Evolutionary conservation across 2,797 vertebrate genomes (phyloP).

Genomic region (Momotus momota): DNA sequence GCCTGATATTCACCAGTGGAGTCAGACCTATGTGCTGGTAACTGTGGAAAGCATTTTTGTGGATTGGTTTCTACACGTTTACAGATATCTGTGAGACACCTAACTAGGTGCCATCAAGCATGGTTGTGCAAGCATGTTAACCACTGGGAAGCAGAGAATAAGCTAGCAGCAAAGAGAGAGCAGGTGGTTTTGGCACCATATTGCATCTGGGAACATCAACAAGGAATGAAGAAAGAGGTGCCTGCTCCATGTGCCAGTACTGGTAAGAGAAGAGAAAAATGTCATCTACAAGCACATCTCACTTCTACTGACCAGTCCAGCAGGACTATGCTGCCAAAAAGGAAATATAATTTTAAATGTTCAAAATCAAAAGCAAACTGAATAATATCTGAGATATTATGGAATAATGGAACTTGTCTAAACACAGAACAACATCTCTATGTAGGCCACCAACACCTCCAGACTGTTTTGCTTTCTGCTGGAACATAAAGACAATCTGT

Average conservation of each 20-base stretch:
- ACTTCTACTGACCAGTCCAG: background rate
- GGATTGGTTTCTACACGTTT: accelerated
- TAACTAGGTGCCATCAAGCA: background rate
- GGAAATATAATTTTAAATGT: background rate
- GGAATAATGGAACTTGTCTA: background rate
- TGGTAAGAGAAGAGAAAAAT: background rate
- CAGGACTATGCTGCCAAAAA: background rate
- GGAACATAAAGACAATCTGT: constrained; percentile 2
- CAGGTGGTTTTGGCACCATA: background rate
- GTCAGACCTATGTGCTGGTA: background rate
- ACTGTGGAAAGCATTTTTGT: background rate
- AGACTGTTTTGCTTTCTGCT: constrained; percentile 27
- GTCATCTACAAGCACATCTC: background rate
- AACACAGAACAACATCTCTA: background rate
- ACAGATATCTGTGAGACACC: background rate
- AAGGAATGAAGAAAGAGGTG: background rate
- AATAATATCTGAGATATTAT: background rate
- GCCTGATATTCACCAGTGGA: accelerated
- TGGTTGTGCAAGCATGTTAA: background rate
- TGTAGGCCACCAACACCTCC: constrained; percentile 18
- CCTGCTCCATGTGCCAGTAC: background rate
- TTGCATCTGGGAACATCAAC: background rate
- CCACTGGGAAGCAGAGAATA: background rate
- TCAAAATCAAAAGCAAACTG: background rate
- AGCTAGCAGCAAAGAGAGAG: background rate